These are phyloP conservation scores for Drosophila vallismaia DNA, from an alignment of 2,888 invertebrate genomes.

Conservation along the genomic window DNA sequence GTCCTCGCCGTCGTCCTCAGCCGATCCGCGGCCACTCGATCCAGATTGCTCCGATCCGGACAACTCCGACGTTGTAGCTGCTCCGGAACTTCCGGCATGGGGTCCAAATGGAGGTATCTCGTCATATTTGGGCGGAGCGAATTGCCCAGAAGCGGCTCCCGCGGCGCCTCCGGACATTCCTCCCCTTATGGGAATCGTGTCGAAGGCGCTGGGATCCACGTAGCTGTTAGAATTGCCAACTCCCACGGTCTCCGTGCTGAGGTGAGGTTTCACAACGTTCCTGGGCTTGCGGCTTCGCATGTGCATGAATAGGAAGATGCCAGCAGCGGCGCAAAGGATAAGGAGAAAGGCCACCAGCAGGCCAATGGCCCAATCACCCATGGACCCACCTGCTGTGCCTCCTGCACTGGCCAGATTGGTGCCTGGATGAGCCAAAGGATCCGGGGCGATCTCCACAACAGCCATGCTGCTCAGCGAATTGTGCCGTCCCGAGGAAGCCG, in stretches of 20 bases:
- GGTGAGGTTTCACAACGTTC: conserved; percentile 90
- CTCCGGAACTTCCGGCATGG: conserved; percentile 91
- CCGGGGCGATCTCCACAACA: conserved; percentile 91
- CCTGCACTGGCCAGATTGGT: conserved; percentile 86
- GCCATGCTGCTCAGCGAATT: conserved; percentile 94
- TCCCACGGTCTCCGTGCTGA: conserved; percentile 87
- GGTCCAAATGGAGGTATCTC: conserved; percentile 94
- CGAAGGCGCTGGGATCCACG: conserved; percentile 94
- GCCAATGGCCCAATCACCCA: conserved; percentile 93
- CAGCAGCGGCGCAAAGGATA: conserved; percentile 92
- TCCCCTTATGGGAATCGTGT: conserved; percentile 93
- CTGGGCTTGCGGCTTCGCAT: conserved; percentile 90
- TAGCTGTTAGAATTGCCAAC: conserved; percentile 91
- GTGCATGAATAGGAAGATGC: conserved; percentile 93
- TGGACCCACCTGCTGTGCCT: conserved; percentile 83
- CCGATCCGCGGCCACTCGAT: conserved; percentile 97
- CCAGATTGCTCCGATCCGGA: conserved; percentile 98
- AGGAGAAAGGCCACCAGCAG: conserved; percentile 92
- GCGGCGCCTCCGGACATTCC: conserved; percentile 76
- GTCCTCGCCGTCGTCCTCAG: conserved; percentile 97
- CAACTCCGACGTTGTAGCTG: conserved; percentile 94
- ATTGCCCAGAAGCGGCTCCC: conserved; percentile 85
- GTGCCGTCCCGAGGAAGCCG: conserved; percentile 95
- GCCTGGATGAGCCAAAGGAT: conserved; percentile 88
- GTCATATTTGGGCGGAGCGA: conserved; percentile 95